Percentiles rank a stretch among this genome's conserved stretches.
Conservation (phyloP, 2,113 vertebrate species). For the Pogonocichla stellata region DNA sequence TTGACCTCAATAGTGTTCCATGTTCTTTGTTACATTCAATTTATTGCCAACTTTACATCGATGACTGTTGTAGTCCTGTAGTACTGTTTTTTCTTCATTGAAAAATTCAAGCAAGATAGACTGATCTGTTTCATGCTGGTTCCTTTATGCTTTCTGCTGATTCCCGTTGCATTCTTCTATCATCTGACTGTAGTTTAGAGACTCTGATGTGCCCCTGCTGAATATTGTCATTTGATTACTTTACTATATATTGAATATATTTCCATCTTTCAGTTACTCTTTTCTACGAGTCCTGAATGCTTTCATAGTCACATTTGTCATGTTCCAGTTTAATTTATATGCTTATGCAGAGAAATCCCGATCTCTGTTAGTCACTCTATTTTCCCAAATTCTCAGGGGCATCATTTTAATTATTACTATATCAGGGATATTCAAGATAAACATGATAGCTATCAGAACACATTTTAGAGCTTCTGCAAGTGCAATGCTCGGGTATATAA, state of each 20-base stretch:
- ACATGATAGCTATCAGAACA: background rate
- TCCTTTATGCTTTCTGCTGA: background rate
- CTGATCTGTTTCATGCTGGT: background rate
- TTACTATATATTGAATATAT: background rate
- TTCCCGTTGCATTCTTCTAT: background rate
- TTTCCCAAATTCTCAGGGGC: accelerated
- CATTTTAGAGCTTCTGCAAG: background rate
- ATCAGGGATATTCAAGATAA: background rate
- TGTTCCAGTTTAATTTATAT: background rate
- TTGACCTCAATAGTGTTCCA: background rate
- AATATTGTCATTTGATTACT: background rate
- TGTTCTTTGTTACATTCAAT: background rate
- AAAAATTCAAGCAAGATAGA: background rate
- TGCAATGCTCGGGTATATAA: background rate
- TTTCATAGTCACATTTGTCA: background rate
- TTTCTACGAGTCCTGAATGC: background rate
- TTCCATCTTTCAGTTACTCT: background rate
- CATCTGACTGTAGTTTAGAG: background rate
- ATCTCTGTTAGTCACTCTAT: background rate
- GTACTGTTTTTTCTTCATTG: background rate
- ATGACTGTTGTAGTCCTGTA: background rate
- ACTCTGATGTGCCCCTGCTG: background rate
- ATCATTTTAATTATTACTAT: background rate
- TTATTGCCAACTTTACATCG: background rate
- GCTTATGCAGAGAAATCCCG: background rate